Conservation (phyloP, 2,113 vertebrate genomes). For the Actenoides hombroni region DNA sequence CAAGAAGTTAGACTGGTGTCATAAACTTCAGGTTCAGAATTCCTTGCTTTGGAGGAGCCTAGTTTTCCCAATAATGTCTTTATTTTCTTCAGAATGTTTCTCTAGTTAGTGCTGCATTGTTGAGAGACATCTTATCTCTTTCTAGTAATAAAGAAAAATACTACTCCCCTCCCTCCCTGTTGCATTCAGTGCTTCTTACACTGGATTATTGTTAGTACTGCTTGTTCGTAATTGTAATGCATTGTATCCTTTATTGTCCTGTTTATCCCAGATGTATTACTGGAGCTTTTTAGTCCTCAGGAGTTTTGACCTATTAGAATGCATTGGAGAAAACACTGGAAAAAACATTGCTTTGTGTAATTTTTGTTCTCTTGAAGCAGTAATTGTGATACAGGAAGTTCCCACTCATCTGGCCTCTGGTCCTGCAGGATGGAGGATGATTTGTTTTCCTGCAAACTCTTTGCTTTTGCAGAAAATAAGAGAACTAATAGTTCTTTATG, state of each 20-base stretch:
- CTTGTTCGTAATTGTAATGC: not conserved
- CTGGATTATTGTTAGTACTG: not conserved
- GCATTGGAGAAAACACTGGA: not conserved
- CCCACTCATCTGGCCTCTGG: not conserved
- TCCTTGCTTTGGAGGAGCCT: not conserved
- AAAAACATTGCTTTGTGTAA: not conserved
- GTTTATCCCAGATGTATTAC: not conserved
- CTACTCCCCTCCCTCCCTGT: fast-evolving
- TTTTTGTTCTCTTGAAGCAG: not conserved
- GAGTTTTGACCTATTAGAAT: not conserved
- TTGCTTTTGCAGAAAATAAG: not conserved
- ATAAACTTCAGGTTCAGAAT: not conserved
- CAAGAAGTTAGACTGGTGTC: not conserved
- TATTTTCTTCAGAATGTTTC: not conserved
- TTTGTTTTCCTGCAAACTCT: not conserved
- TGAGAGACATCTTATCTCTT: not conserved
- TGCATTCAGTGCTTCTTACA: not conserved
- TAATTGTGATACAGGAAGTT: not conserved
- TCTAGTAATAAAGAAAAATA: not conserved
- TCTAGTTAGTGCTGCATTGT: not conserved
- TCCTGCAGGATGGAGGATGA: not conserved
- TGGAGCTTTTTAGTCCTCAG: not conserved
- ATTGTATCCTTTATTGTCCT: not conserved
- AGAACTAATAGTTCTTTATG: not conserved
- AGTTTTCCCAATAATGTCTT: not conserved